phyloP scores from a whole-genome alignment of 2,113 vertebrate genomes.

The Xyrauchen texanus region DNA sequence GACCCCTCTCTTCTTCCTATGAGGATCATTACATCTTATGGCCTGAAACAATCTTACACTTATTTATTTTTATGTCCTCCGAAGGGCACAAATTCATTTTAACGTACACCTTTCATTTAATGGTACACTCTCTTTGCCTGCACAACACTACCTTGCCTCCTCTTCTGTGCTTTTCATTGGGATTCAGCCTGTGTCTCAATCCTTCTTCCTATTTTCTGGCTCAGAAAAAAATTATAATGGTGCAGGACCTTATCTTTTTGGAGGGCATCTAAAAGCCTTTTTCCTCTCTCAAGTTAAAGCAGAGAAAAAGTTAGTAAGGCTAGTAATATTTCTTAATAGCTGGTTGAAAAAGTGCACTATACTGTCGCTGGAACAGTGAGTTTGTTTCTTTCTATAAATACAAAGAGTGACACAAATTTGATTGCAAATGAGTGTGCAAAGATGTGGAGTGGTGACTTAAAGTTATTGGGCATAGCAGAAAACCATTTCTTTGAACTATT shows the following conservation, averaged over 20 bases:
- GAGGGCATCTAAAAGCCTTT: constrained; percentile 66
- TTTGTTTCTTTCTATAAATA: not conserved
- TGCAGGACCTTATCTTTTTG: constrained; percentile 63
- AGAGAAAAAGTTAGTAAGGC: constrained; percentile 26
- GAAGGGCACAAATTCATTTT: constrained; percentile 34
- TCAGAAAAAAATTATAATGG: constrained; percentile 46
- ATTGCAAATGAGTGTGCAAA: not conserved
- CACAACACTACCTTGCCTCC: constrained; percentile 16
- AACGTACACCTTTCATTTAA: constrained; percentile 33
- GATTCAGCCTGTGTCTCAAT: constrained; percentile 58
- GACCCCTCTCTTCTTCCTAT: constrained; percentile 47
- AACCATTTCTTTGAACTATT: not conserved
- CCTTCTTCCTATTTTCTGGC: constrained; percentile 49
- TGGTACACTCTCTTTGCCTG: constrained; percentile 44
- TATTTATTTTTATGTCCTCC: constrained; percentile 12
- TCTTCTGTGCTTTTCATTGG: constrained; percentile 56
- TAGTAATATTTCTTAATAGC: constrained; percentile 2
- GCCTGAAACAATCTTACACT: constrained; percentile 49
- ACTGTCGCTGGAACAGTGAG: constrained; percentile 48
- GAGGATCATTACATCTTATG: constrained; percentile 53
- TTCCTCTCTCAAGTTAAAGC: constrained; percentile 54
- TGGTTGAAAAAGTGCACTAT: constrained; percentile 49
- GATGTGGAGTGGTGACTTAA: not conserved
- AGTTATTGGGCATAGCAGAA: not conserved
- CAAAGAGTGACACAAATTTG: not conserved